phyloP scores from a whole-genome alignment of 2,113 vertebrate species.

The Vulpes vulpes region DNA sequence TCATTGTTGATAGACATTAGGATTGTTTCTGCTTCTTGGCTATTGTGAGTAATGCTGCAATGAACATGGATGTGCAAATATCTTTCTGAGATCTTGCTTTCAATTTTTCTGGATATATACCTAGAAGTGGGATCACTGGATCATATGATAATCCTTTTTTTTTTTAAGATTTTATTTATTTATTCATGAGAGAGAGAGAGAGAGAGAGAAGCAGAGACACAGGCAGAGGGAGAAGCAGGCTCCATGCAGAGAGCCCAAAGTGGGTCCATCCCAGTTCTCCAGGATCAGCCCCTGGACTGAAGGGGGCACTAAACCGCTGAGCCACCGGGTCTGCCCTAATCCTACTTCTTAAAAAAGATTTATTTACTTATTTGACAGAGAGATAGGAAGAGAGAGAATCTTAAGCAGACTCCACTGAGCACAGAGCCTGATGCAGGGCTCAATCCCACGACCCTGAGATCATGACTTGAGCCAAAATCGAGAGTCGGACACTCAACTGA shows the following conservation, averaged over 20 bases:
- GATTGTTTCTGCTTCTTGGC: not conserved
- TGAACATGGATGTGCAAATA: not conserved
- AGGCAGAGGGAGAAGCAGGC: not conserved
- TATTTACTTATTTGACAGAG: too few relatives aligned
- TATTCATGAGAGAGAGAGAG: not conserved
- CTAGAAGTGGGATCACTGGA: not conserved
- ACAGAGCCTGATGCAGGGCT: not conserved
- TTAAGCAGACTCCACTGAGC: too few relatives aligned
- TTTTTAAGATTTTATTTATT: not conserved
- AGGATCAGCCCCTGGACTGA: too few relatives aligned
- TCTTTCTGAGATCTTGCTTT: not conserved
- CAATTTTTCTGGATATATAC: not conserved
- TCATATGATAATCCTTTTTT: not conserved
- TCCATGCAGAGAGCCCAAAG: accelerated
- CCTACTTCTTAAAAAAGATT: too few relatives aligned
- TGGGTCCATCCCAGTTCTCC: too few relatives aligned
- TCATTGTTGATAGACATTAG: not conserved
- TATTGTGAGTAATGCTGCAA: not conserved
- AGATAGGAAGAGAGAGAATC: too few relatives aligned
- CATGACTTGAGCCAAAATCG: not conserved
- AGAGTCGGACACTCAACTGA: not conserved
- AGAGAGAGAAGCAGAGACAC: not conserved
- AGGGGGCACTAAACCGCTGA: too few relatives aligned
- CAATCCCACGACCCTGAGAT: not conserved
- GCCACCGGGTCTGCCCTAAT: too few relatives aligned